Conservation (phyloP, 2,113 vertebrate species). For the Megaceryle torquata region DNA sequence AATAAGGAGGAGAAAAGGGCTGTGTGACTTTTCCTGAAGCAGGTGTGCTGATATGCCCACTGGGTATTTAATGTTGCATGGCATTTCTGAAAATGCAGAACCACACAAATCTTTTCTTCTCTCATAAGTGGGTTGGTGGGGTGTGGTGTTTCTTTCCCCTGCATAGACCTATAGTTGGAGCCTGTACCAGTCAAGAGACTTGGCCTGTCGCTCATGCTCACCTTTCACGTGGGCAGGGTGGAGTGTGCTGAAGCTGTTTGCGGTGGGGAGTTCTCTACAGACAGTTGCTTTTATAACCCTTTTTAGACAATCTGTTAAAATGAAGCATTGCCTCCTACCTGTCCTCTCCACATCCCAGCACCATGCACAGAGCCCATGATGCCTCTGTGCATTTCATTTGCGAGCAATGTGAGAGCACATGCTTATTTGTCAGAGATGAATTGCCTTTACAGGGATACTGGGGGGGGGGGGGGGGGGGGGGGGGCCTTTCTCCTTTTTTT, state of each 20-base stretch:
- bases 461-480: neutral
- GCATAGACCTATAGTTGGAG: neutral
- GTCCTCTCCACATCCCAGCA: neutral
- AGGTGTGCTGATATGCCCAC: neutral
- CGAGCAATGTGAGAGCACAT: neutral
- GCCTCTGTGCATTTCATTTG: neutral
- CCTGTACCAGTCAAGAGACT: neutral
- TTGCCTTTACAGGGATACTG: neutral
- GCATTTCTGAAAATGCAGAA: neutral
- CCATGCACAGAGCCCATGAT: fast-evolving
- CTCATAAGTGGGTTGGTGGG: neutral
- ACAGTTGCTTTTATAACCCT: neutral
- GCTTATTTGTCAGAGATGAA: neutral
- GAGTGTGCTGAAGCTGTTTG: neutral
- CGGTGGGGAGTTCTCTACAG: neutral
- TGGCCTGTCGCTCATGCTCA: neutral
- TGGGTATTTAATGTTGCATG: neutral
- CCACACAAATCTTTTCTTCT: neutral
- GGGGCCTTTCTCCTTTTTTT: too few relatives aligned
- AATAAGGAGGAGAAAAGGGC: neutral
- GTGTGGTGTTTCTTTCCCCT: neutral
- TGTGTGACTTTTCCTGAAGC: neutral
- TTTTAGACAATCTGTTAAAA: neutral
- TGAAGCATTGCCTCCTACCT: neutral
- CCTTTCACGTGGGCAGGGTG: neutral